These are phyloP conservation scores for Propithecus deckenii DNA, from an alignment of 2,797 vertebrate species.

Conservation along the genomic window DNA sequence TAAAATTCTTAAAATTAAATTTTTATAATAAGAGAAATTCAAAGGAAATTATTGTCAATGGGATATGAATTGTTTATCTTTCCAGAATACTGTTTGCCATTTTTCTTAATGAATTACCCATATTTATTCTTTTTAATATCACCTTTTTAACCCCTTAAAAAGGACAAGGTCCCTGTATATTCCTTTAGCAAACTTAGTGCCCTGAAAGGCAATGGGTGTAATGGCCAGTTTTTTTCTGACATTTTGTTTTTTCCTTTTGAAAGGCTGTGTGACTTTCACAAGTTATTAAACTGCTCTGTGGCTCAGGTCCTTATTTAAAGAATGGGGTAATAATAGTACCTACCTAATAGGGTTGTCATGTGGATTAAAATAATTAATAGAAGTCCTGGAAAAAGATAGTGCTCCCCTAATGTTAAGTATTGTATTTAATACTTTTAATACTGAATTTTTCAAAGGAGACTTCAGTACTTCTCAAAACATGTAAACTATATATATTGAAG, in stretches of 20 bases:
- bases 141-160: not conserved
- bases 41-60: not conserved
- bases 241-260: not conserved
- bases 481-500: not conserved
- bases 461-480: not conserved
- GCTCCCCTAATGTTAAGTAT: not conserved
- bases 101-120: not conserved
- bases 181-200: not conserved
- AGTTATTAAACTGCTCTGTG: not conserved
- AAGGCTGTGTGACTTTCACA: not conserved
- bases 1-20: not conserved
- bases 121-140: slow-evolving; percentile 30
- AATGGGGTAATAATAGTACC: not conserved
- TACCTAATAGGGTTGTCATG: not conserved
- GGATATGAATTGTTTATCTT: not conserved
- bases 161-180: not conserved
- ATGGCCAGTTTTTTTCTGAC: not conserved
- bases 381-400: not conserved
- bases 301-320: not conserved
- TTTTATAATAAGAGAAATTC: not conserved
- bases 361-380: slow-evolving; percentile 24
- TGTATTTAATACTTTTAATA: not conserved
- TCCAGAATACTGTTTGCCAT: not conserved
- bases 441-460: not conserved
- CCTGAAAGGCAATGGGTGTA: not conserved